Evolutionary conservation across 2,113 vertebrate genomes (phyloP), one percentile per base, ranked within the genome.

Genomic region (Gavialis gangeticus): DNA sequence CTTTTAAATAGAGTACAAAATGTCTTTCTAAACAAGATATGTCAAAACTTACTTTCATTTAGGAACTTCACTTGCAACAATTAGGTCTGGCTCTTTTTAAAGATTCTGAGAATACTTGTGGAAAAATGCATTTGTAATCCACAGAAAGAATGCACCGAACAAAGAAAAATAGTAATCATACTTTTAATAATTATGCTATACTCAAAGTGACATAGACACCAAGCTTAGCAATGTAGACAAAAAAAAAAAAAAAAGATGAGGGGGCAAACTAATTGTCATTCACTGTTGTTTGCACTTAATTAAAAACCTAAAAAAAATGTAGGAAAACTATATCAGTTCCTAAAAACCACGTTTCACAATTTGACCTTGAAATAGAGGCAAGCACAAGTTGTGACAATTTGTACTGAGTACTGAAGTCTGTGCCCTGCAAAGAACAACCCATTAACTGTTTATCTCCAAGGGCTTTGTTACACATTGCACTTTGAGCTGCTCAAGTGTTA

Each of bases 161-260:
- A 93, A 94, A 91, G 58, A 81, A 93, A 96, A 90, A 55, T 7
- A 91, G 56, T 89, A 78, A 86, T 92, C 85, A 88, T 28, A 88
- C 56, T 96, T 97, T 92, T 85, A 97, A 94, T 94, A 85, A 96
- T 55, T 83, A n/a, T 67, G 67, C 60, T 82, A 84, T 73, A 92
- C 89, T 95, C 85, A 95, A 92, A 34, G 62, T 1, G 1, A 85
- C 82, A 78, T 34, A 28, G 84, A 75, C 27, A 95, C 82, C 58
- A 94, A 95, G 78, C 66, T 27, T 78, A 85, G 55, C 66, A 75
- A 1, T 69, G 59, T 14, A 85, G 28, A 83, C 46, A 94, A 91
- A 91, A 81, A 58, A 57, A 5, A 57, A 5, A 81, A 66, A 79
- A 89, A 54, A 63, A 84, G 27, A 79, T 24, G 59, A 94, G 60